Base-by-base conservation (phyloP, 1,140 invertebrate genomes). In the Drosophila nasuta region DNA sequence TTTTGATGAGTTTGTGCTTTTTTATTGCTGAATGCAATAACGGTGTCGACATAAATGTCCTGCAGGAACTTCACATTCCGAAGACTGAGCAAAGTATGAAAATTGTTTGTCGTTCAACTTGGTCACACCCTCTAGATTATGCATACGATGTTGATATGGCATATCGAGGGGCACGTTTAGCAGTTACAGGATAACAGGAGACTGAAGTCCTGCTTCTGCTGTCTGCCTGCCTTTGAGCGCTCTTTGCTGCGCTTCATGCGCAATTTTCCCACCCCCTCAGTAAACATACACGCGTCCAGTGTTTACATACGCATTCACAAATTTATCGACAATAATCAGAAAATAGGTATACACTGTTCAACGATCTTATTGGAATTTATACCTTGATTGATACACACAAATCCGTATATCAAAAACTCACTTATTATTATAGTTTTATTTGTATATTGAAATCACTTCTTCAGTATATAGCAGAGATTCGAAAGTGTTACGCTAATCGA, bases 71-170 rank as follows among this genome's bases (percentile, higher is more conserved):
- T 87, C 71, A 92, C 91, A 92, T 92, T 92, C 82, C 89, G 76
- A 92, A 88, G 82, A 89, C 82, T 88, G 85, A 90, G 86, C 91
- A 89, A 86, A 91, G 87, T 92, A 92, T 92, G 91, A 92, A 92
- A 92, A 91, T 86, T 91, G 85, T 90, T 82, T 79, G 75, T 80
- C 82, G 69, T 92, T 91, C 88, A 86, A 91, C 91, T 92, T 89
- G 81, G 85, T 92, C 91, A 92, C 91, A 92, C 91, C 91, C 91
- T 92, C 91, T 86, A 77, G 77, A 85, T 76, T 62, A 73, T 75
- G 85, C 80, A 75, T 70, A 72, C 77, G 74, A 75, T 70, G 76
- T 85, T 85, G 64, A 72, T 80, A 56, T 75, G 69, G 54, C 67
- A 66, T 71, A 28, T 8, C 35, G 35, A 60, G 62, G 38, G 45